A percentile compares a stretch with the other conserved stretches of the same genome.
Evolutionary conservation across 2,797 vertebrate genomes (phyloP).

Genomic region (Tympanoctomys barrerae): DNA sequence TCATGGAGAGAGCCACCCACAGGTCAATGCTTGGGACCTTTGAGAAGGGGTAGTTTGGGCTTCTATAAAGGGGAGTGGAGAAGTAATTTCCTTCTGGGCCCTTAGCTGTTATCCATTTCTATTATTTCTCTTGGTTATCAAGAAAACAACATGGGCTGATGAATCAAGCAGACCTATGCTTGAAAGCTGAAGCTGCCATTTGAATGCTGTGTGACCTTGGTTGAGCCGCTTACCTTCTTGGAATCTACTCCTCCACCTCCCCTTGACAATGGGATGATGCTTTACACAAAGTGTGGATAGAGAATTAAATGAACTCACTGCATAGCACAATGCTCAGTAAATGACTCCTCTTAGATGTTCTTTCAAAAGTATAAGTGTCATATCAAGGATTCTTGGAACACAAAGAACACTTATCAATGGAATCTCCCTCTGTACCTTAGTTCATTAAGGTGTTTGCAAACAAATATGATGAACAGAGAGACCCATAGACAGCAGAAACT

Average conservation of each 20-base stretch:
- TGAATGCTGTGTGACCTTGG: not conserved
- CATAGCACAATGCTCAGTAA: not conserved
- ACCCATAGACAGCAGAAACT: not conserved
- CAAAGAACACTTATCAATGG: not conserved
- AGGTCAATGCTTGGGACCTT: not conserved
- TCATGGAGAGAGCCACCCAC: not conserved
- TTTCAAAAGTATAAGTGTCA: not conserved
- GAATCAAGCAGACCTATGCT: not conserved
- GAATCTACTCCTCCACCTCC: not conserved
- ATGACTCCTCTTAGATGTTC: not conserved
- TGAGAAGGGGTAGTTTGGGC: not conserved
- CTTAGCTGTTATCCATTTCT: not conserved
- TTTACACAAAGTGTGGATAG: not conserved
- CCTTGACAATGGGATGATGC: slow-evolving; percentile 10
- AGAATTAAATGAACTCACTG: not conserved
- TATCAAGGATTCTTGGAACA: not conserved
- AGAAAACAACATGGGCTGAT: not conserved
- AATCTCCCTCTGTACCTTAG: not conserved
- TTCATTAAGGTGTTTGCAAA: not conserved
- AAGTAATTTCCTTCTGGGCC: not conserved
- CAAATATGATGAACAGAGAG: not conserved
- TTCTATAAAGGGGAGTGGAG: not conserved
- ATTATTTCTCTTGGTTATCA: not conserved
- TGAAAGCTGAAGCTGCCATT: not conserved
- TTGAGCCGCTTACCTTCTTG: not conserved